These are phyloP conservation scores for Zaprionus tsacasi DNA, from an alignment of 1,140 invertebrate species.

Conservation along the genomic window DNA sequence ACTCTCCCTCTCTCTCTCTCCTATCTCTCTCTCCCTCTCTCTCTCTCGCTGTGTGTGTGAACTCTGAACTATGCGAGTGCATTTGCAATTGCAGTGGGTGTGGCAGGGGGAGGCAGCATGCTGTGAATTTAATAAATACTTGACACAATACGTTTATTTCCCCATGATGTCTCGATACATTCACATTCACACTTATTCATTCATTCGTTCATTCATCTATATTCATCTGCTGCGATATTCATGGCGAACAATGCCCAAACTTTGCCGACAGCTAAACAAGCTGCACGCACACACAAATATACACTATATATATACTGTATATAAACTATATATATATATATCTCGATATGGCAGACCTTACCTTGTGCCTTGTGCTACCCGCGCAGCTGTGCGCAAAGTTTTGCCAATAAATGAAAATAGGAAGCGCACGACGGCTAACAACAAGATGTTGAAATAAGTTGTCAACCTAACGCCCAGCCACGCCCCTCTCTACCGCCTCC, in stretches of 20 bases:
- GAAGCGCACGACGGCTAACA: constrained; percentile 59
- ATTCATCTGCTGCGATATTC: constrained; percentile 22
- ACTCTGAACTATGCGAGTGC: neutral
- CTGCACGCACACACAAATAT: neutral
- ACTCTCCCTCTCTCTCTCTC: neutral
- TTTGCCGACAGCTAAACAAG: constrained; percentile 56
- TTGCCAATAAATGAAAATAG: constrained; percentile 80
- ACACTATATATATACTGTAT: neutral
- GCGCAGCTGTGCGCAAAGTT: constrained; percentile 70
- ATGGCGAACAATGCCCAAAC: constrained; percentile 58
- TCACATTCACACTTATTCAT: neutral
- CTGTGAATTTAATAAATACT: constrained; percentile 14
- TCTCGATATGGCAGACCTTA: neutral
- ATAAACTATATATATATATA: neutral
- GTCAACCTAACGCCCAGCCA: constrained; percentile 62
- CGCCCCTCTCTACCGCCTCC: neutral
- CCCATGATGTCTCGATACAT: neutral
- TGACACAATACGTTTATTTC: constrained; percentile 15
- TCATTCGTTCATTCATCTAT: constrained; percentile 5
- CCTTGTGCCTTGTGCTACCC: constrained; percentile 40
- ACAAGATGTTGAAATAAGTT: constrained; percentile 79
- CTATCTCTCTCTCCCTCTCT: neutral
- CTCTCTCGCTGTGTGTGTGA: neutral
- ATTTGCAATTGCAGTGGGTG: neutral
- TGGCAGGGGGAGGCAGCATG: neutral